Evolutionary conservation across 2,113 vertebrate genomes (phyloP).

Genomic region (Lutjanus erythropterus): DNA sequence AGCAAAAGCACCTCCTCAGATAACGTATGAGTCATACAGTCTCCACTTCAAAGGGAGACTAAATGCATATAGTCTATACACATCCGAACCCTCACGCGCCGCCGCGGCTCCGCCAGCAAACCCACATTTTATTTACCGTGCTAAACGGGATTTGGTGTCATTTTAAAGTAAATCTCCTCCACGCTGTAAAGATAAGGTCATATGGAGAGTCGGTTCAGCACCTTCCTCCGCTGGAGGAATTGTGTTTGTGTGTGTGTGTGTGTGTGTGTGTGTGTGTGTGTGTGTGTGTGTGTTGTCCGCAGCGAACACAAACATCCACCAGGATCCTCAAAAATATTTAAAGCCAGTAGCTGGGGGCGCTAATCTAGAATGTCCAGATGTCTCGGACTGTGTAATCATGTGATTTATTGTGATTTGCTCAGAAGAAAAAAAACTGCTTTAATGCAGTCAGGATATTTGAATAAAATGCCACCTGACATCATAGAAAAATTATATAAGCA

Average conservation of each 20-base stretch:
- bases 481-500: conserved; percentile 1
- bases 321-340: conserved; percentile 4
- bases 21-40: conserved; percentile 43
- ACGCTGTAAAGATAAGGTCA: conserved; percentile 58
- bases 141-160: conserved; percentile 56
- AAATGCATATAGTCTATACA: background rate
- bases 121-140: conserved; percentile 23
- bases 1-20: conserved; percentile 20
- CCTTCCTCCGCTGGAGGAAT: conserved; percentile 27
- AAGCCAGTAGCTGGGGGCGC: conserved; percentile 6
- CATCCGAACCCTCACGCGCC: background rate
- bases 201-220: conserved; percentile 29
- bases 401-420: conserved; percentile 45
- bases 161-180: conserved; percentile 56
- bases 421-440: background rate
- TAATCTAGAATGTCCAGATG: conserved; percentile 73
- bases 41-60: conserved; percentile 39
- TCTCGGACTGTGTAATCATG: conserved; percentile 35
- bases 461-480: conserved; percentile 24
- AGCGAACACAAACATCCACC: background rate
- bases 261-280: too few species aligned
- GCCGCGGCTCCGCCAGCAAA: background rate
- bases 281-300: conserved; percentile 11
- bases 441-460: conserved; percentile 23
- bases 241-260: too few species aligned